These are phyloP conservation scores for Quadriops clusia DNA, from an alignment of 2,888 invertebrate genomes.

Conservation along the genomic window DNA sequence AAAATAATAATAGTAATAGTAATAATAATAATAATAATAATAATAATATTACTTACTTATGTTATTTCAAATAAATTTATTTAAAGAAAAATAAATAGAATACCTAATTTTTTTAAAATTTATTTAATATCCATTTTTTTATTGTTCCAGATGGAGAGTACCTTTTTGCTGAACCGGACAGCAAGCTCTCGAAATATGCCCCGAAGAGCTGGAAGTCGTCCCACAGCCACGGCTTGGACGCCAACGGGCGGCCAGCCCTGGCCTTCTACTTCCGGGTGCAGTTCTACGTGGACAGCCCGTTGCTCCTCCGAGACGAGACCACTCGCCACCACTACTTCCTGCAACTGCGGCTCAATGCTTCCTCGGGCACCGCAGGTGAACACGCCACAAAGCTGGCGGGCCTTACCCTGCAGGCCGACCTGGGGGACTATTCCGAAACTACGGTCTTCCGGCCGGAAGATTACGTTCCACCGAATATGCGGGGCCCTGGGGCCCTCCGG, in stretches of 20 bases:
- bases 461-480: slow-evolving; percentile 64
- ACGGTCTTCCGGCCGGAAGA: slow-evolving; percentile 64
- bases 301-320: slow-evolving; percentile 80
- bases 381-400: slow-evolving; percentile 71
- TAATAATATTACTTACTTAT: too few species aligned
- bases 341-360: slow-evolving; percentile 83
- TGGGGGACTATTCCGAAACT: slow-evolving; percentile 62
- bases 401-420: slow-evolving; percentile 84
- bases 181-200: slow-evolving; percentile 91
- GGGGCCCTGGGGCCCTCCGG: slow-evolving; percentile 41
- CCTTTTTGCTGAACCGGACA: slow-evolving; percentile 88
- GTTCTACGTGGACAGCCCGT: slow-evolving; percentile 87
- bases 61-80: too few species aligned
- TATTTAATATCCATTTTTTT: too few species aligned
- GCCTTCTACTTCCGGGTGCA: slow-evolving; percentile 85
- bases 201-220: slow-evolving; percentile 94
- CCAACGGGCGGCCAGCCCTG: slow-evolving; percentile 79
- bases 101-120: too few species aligned
- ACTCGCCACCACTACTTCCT: slow-evolving; percentile 90
- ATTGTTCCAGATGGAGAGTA: slow-evolving; percentile 82
- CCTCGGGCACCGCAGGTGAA: slow-evolving; percentile 51
- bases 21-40: too few species aligned
- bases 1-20: too few species aligned
- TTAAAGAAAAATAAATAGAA: too few species aligned
- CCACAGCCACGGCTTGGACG: slow-evolving; percentile 82